Conservation (phyloP, 2,113 vertebrate species). For the Melanotaenia duboulayi region DNA sequence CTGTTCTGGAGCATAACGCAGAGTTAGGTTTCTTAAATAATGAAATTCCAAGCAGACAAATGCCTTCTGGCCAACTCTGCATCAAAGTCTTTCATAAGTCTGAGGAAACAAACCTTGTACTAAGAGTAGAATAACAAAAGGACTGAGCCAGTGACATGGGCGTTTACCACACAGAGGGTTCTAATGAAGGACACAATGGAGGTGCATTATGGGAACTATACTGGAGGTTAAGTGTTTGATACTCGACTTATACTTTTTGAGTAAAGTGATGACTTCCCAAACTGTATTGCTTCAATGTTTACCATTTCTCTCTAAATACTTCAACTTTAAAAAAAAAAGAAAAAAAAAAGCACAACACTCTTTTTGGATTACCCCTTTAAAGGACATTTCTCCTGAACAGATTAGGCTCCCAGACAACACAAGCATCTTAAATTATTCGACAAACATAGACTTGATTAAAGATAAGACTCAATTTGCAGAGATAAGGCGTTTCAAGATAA, state of each 20-base stretch:
- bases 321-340: not conserved
- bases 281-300: not conserved
- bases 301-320: not conserved
- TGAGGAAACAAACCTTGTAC: not conserved
- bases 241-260: not conserved
- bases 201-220: not conserved
- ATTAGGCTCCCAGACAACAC: slow-evolving; percentile 19
- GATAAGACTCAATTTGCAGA: not conserved
- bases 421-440: slow-evolving; percentile 23
- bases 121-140: not conserved
- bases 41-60: not conserved
- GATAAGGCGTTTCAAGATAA: slow-evolving; percentile 40
- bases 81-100: too few relatives aligned
- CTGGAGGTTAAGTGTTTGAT: not conserved
- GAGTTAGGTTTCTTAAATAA: not conserved
- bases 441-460: slow-evolving; percentile 29
- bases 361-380: not conserved
- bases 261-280: not conserved
- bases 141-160: not conserved
- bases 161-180: not conserved
- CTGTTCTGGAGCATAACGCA: not conserved
- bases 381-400: not conserved
- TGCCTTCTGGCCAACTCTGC: too few relatives aligned
- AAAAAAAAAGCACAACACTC: not conserved
- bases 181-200: not conserved